Percentiles rank a stretch among this genome's conserved stretches.
Evolutionary conservation across 2,797 vertebrate species (phyloP).

Genomic region (Phoeniculus purpureus): DNA sequence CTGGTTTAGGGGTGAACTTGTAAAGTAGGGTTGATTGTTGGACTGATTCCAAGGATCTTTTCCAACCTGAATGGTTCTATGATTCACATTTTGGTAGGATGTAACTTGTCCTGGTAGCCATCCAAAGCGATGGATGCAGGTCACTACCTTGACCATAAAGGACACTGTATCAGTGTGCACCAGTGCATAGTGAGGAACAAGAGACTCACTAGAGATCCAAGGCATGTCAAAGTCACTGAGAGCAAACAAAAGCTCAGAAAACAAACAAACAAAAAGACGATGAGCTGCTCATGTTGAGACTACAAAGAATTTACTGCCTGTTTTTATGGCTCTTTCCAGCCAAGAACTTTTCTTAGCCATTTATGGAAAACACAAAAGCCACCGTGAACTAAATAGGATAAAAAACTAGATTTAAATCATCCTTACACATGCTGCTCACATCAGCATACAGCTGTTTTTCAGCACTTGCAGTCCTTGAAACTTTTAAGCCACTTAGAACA

Average conservation of each 20-base stretch:
- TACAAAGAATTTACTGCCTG: constrained; percentile 67
- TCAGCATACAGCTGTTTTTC: constrained; percentile 75
- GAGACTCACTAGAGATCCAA: neutral
- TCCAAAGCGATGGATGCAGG: neutral
- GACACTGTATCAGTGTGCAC: neutral
- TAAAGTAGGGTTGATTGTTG: too few relatives aligned
- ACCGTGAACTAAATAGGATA: constrained; percentile 74
- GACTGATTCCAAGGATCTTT: too few relatives aligned
- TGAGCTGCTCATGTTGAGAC: constrained; percentile 28
- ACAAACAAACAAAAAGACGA: constrained; percentile 45
- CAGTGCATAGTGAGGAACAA: neutral
- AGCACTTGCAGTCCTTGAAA: constrained; percentile 62
- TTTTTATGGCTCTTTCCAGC: constrained; percentile 69
- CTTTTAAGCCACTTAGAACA: constrained; percentile 56
- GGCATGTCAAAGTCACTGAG: constrained; percentile 19
- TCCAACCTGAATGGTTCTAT: too few relatives aligned
- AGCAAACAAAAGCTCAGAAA: constrained; percentile 46
- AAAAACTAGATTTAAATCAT: constrained; percentile 71
- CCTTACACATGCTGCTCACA: constrained; percentile 74
- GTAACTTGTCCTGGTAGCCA: neutral
- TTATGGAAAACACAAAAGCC: constrained; percentile 79
- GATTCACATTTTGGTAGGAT: neutral
- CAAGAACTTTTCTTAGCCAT: constrained; percentile 76
- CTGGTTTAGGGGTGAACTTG: too few relatives aligned
- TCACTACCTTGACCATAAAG: neutral